phyloP scores from a whole-genome alignment of 1,140 invertebrate genomes.

The Brachionus calyciflorus region DNA sequence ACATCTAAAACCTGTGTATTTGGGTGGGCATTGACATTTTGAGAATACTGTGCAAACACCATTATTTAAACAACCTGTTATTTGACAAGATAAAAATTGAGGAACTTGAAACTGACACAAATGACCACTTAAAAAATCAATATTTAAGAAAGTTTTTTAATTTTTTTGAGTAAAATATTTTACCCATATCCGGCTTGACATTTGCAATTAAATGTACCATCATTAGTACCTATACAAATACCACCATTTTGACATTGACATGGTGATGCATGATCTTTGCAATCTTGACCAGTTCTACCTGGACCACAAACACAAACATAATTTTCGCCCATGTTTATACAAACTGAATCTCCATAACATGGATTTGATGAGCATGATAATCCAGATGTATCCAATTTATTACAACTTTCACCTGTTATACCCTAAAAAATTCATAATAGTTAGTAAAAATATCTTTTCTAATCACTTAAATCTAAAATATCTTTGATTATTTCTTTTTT shows the following conservation, averaged over 20 bases:
- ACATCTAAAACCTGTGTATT: slow-evolving; percentile 30
- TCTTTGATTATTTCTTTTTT: too few relatives aligned
- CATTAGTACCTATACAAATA: neutral
- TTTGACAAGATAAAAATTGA: slow-evolving; percentile 41
- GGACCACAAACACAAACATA: slow-evolving; percentile 44
- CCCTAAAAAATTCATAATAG: neutral
- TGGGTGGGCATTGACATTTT: slow-evolving; percentile 17
- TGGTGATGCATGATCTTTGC: slow-evolving; percentile 25
- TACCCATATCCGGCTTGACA: slow-evolving; percentile 17
- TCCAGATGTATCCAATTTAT: slow-evolving; percentile 1
- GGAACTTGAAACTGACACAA: neutral
- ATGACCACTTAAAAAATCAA: slow-evolving; percentile 2
- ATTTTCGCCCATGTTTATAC: slow-evolving; percentile 4
- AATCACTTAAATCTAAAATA: too few relatives aligned
- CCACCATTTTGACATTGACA: slow-evolving; percentile 45
- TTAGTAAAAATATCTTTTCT: neutral
- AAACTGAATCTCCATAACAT: slow-evolving; percentile 38
- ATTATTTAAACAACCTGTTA: slow-evolving; percentile 29
- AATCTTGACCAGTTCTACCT: slow-evolving; percentile 27
- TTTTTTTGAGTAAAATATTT: neutral
- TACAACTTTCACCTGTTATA: slow-evolving; percentile 25
- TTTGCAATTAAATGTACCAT: slow-evolving; percentile 19
- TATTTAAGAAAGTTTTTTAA: neutral
- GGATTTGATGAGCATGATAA: slow-evolving; percentile 34
- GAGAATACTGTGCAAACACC: slow-evolving; percentile 10